Evolutionary conservation across 2,113 vertebrate genomes (phyloP).

Genomic region (Bujurquina vittata): DNA sequence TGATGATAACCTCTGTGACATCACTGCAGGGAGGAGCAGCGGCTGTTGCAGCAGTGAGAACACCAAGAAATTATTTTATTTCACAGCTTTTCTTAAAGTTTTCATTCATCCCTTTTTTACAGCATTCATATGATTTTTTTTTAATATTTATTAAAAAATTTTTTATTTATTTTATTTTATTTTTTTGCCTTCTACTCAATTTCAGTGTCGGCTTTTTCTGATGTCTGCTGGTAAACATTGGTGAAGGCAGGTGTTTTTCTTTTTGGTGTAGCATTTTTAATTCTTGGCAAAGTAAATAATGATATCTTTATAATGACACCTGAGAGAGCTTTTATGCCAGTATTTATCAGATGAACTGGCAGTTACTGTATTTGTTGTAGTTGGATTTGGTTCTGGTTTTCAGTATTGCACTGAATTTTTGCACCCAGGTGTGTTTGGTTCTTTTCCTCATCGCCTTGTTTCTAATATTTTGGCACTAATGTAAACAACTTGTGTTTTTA

Average conservation of each 20-base stretch:
- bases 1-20: slow-evolving; percentile 97
- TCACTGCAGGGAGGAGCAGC: slow-evolving; percentile 86
- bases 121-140: background rate
- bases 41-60: slow-evolving; percentile 67
- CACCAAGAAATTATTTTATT: background rate
- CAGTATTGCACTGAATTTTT: background rate
- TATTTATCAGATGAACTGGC: background rate
- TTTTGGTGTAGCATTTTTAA: background rate
- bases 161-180: background rate
- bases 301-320: background rate
- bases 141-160: background rate
- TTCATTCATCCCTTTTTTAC: background rate
- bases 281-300: background rate
- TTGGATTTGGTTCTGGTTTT: slow-evolving; percentile 6
- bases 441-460: background rate
- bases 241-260: background rate
- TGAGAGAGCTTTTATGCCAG: background rate
- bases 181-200: background rate
- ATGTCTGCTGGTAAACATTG: background rate
- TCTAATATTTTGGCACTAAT: slow-evolving; percentile 7
- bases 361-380: background rate
- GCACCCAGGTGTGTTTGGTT: background rate
- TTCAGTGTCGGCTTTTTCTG: background rate
- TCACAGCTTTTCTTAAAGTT: background rate
- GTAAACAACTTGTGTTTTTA: slow-evolving; percentile 14